Conservation (phyloP, 1,140 invertebrate genomes). For the Watersipora subatra region DNA sequence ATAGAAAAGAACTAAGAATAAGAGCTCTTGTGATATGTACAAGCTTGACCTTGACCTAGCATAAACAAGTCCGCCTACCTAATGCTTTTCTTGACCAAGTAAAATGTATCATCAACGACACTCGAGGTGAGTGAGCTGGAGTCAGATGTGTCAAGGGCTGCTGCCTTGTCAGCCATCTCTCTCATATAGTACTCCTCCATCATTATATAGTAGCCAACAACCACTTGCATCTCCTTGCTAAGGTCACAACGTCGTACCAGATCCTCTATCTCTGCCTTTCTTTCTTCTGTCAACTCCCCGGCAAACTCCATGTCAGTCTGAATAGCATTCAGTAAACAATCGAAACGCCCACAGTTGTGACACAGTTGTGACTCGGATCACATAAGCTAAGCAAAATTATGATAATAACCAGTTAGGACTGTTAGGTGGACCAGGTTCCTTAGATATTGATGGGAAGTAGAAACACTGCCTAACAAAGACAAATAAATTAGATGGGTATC, state of each 20-base stretch:
- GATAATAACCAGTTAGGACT: too few relatives aligned
- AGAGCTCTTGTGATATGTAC: too few relatives aligned
- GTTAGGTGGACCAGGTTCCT: too few relatives aligned
- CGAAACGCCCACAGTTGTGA: too few relatives aligned
- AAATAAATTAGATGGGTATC: too few relatives aligned
- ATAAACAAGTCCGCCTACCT: too few relatives aligned
- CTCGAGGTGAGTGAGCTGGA: constrained; percentile 65
- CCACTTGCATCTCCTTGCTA: constrained; percentile 70
- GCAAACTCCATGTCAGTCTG: constrained; percentile 6
- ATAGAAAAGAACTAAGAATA: too few relatives aligned
- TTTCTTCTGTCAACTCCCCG: constrained; percentile 26
- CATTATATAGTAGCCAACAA: constrained; percentile 75
- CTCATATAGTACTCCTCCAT: constrained; percentile 92
- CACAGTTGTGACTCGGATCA: too few relatives aligned
- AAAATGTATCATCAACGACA: constrained; percentile 95
- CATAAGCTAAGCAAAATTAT: too few relatives aligned
- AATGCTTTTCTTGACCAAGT: constrained; percentile 89
- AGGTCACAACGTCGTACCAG: constrained; percentile 63
- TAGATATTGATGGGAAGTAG: too few relatives aligned
- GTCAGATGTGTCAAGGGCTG: constrained; percentile 55
- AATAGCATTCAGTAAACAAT: not conserved
- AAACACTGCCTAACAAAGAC: too few relatives aligned
- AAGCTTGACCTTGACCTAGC: too few relatives aligned
- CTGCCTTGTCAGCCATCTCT: constrained; percentile 75
- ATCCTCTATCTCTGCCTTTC: constrained; percentile 50